Conservation (phyloP, 2,888 invertebrate genomes). For the Opisthograptis luteolata region DNA sequence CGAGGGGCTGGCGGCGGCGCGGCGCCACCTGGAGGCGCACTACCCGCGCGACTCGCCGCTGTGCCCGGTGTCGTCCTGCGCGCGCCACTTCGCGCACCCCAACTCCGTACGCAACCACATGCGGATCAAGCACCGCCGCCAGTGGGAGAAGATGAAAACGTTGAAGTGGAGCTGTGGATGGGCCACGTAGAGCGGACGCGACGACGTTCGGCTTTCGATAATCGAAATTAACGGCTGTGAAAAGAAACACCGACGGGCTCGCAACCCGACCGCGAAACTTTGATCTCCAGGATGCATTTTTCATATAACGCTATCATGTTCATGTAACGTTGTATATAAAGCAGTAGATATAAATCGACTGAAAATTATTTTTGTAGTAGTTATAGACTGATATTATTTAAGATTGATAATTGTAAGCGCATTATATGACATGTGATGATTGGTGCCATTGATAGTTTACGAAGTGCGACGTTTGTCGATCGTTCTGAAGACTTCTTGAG, state of each 20-base stretch:
- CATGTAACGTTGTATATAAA: slow-evolving; percentile 69
- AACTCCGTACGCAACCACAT: slow-evolving; percentile 95
- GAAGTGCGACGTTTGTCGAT: slow-evolving; percentile 68
- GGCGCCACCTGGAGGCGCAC: slow-evolving; percentile 91
- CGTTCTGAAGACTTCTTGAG: slow-evolving; percentile 65
- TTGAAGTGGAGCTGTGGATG: slow-evolving; percentile 88
- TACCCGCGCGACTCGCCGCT: slow-evolving; percentile 93
- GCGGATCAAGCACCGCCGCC: slow-evolving; percentile 91
- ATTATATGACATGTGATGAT: slow-evolving; percentile 83
- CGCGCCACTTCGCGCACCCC: slow-evolving; percentile 91
- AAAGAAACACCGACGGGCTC: slow-evolving; percentile 49
- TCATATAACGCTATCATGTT: slow-evolving; percentile 47
- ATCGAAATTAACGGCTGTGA: slow-evolving; percentile 61
- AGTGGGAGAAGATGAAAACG: slow-evolving; percentile 94
- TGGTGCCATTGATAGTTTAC: slow-evolving; percentile 83
- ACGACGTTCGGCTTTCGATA: slow-evolving; percentile 41
- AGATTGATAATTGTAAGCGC: slow-evolving; percentile 71
- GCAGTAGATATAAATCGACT: slow-evolving; percentile 79
- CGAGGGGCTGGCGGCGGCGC: slow-evolving; percentile 87
- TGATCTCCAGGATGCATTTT: slow-evolving; percentile 77
- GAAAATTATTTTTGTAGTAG: slow-evolving; percentile 84
- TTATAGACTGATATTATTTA: slow-evolving; percentile 82
- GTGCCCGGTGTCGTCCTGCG: slow-evolving; percentile 91
- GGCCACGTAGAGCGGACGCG: slow-evolving; percentile 54
- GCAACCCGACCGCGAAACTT: slow-evolving; percentile 54